Base-by-base conservation (phyloP, 2,797 vertebrate genomes). In the Falco columbarius region DNA sequence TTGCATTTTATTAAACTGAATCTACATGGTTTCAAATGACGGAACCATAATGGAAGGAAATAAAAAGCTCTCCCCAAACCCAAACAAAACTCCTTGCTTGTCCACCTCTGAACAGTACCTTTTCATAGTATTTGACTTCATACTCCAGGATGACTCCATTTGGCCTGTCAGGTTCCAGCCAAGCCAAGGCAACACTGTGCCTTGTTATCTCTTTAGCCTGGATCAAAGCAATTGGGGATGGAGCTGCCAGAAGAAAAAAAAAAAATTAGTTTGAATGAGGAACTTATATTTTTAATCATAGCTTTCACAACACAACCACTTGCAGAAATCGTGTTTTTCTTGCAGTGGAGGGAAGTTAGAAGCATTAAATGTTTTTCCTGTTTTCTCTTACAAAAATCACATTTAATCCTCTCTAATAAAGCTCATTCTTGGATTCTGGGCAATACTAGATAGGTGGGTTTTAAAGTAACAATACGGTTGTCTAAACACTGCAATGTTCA, bases 51-150 rank as follows among this genome's bases (percentile, higher is more conserved):
- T 2, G 7, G 56, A 86, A 54, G 30, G 27, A 81, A 80, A 23
- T 11, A 18, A 68, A 86, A 89, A 71, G 17, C 34, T 63, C 56
- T 88, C 34, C n/a, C 49, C 42, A 38, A 32, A 44, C 7, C 40
- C 49, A 38, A 51, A 68, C 16, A 44, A 22, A 90, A 12, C 23
- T n/a, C 36, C 13, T 82, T 30, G 30, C 61, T 91, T 87, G 71
- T 40, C 55, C 13, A 38, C 75, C 85, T 95, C 29, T 65, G 23
- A 95, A 70, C 30, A 54, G 71, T 98, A 99, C 99, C 99, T 99
- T 99, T 95, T 99, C 99, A 14, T 99, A 99, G 96, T 99, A 99
- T 95, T 99, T 99, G 98, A 99, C 99, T 98, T 99, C 99, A 20
- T 99, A 99, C 93, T 99, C 99, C 96, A 99, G 97, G 95, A 99